Evolutionary conservation across 2,888 invertebrate genomes (phyloP), one percentile per base, ranked within the genome.

Genomic region (Calliscelio sp.): DNA sequence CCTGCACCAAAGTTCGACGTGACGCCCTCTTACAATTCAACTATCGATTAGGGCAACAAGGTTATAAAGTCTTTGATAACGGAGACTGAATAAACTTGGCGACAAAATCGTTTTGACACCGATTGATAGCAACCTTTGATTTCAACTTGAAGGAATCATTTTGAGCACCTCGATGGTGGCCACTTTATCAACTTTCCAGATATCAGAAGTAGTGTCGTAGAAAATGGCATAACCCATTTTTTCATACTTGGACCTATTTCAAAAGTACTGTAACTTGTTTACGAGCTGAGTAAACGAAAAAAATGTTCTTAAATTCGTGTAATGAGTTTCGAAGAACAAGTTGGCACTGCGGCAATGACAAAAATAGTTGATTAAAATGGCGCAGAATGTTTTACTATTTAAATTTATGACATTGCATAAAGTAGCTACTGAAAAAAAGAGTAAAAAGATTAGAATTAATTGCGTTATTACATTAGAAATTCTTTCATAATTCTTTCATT

Each of bases 1-100:
- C 55, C 44, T n/a, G 22, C 28, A 16, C 32, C 24, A 55, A 78
- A 78, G 38, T 66, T 70, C 18, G 16, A 22, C 20, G 22, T 25
- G 38, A 59, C 20, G 49, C 59, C 28, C 61, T 73, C 25, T 73
- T 61, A 74, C 63, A 63, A 74, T 53, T 53, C 35, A 28, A 22
- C 41, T 70, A 79, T 79, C 71, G 70, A 79, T 79, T 71, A 61
- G 51, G 35, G 53, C 63, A 79, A 79, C 61, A 71, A 63, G 63
- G 44, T 78, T 78, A 70, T 61, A 59, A 77, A 68, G 61, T 70
- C 78, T 78, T 78, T 78, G 70, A 70, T 46, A 57, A 38, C 38
- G 38, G n/a, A 49, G 53, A 59, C 25, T 44, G 68, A 46, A 68
- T 49, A 77, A 68, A 68, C 49, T 49, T 38, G 8, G 24, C 22